Conservation (phyloP, 2,113 vertebrate genomes). For the Corapipo altera region DNA sequence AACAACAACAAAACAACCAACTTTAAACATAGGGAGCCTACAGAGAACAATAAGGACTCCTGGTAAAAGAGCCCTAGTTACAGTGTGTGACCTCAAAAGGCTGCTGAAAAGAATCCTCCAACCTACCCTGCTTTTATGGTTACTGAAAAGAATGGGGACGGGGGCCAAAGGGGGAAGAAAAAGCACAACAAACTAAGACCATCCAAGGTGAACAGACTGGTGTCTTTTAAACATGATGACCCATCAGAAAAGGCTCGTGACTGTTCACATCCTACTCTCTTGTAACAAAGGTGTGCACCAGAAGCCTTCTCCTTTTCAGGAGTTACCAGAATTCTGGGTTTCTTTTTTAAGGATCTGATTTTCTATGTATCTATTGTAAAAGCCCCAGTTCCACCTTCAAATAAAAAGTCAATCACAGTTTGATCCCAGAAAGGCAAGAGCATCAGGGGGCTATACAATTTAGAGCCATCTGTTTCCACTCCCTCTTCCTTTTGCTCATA, state of each 20-base stretch:
- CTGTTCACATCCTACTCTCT: not conserved
- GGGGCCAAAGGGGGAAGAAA: fast-evolving
- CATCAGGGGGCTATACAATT: not conserved
- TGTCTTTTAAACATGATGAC: not conserved
- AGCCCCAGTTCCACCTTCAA: not conserved
- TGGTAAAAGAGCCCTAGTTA: not conserved
- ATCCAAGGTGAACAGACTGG: not conserved
- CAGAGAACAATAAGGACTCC: not conserved
- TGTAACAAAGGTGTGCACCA: not conserved
- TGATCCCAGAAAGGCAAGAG: not conserved
- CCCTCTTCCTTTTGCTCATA: not conserved
- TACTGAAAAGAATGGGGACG: not conserved
- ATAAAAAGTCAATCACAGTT: not conserved
- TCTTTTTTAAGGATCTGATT: not conserved
- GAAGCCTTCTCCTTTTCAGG: not conserved
- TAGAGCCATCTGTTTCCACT: slow-evolving; percentile 29
- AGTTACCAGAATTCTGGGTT: not conserved
- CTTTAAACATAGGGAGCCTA: not conserved
- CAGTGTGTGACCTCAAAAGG: not conserved
- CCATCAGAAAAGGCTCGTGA: not conserved
- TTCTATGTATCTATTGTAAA: not conserved
- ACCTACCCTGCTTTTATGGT: not conserved
- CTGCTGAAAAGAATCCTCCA: not conserved
- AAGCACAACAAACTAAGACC: not conserved
- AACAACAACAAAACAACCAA: not conserved